Base-by-base conservation (phyloP, 2,888 invertebrate species). In the Apamea crenata region DNA sequence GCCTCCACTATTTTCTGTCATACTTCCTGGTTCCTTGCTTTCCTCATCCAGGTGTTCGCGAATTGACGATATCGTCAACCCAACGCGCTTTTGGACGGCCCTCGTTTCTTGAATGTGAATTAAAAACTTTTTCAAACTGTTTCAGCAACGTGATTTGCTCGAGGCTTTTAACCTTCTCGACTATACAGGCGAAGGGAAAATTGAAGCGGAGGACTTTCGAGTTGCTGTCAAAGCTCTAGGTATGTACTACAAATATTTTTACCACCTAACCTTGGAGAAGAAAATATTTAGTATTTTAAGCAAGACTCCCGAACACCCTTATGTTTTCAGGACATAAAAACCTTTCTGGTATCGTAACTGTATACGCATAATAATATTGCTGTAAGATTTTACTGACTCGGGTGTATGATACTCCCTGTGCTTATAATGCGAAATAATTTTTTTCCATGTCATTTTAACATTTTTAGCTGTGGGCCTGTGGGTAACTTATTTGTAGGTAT, bases 211-310 rank as follows among this genome's bases (percentile, higher is more conserved):
- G 67, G 96, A 97, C 81, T 96, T 97, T 88, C 94, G 96, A 40
- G 96, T 97, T 0, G 97, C 94, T 10, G 94, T 97, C 44, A 96
- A 97, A 92, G 97, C 97, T 81, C 85, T 97, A 67, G 97, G 97
- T 96, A n/a, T n/a, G n/a, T n/a, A n/a, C n/a, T n/a, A 92, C 78
- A 59, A 47, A 25, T 10, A 56, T 56, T 25, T 12, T 12, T 56
- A 56, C 56, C 56, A n/a, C 12, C 12, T 59, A 59, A n/a, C n/a
- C n/a, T 59, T n/a, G 56, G 10, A n/a, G n/a, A 10, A n/a, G 56
- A 25, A 14, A 59, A 59, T n/a, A n/a, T 2, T 4, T 12, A 25
- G 0, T 56, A 56, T 56, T 56, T 56, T 56, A 56, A 25, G 25
- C 25, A 25, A 56, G n/a, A 59, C 56, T 59, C 56, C 56, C 25